Evolutionary conservation across 2,113 vertebrate genomes (phyloP).

Genomic region (Dipodomys ordii): DNA sequence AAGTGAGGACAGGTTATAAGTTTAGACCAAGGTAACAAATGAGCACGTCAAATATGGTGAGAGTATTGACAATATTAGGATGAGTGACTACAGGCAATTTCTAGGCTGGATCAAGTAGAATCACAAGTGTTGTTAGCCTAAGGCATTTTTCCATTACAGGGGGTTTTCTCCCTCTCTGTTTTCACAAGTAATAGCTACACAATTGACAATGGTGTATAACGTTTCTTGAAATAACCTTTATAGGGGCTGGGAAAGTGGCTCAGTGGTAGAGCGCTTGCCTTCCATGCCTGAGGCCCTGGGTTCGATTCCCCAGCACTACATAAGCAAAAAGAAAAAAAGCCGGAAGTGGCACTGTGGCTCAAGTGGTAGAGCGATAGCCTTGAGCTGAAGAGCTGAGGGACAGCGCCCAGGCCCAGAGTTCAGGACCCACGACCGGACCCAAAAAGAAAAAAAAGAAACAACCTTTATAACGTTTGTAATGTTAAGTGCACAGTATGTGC

Average conservation of each 20-base stretch:
- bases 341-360: too few relatives aligned
- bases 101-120: not conserved
- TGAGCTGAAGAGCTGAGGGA: too few relatives aligned
- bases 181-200: not conserved
- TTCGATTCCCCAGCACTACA: too few relatives aligned
- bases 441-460: not conserved
- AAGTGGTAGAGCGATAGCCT: too few relatives aligned
- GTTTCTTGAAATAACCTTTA: constrained; percentile 49
- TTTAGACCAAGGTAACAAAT: not conserved
- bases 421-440: too few relatives aligned
- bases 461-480: not conserved
- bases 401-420: too few relatives aligned
- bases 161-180: not conserved
- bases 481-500: not conserved
- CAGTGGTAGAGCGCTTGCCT: too few relatives aligned
- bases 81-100: not conserved
- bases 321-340: too few relatives aligned
- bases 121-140: not conserved
- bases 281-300: too few relatives aligned
- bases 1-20: not conserved
- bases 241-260: not conserved
- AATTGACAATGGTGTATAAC: not conserved
- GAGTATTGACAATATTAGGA: not conserved
- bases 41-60: not conserved
- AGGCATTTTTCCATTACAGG: not conserved